These are phyloP conservation scores for Lonchura striata DNA, from an alignment of 2,113 vertebrate species.

Conservation along the genomic window DNA sequence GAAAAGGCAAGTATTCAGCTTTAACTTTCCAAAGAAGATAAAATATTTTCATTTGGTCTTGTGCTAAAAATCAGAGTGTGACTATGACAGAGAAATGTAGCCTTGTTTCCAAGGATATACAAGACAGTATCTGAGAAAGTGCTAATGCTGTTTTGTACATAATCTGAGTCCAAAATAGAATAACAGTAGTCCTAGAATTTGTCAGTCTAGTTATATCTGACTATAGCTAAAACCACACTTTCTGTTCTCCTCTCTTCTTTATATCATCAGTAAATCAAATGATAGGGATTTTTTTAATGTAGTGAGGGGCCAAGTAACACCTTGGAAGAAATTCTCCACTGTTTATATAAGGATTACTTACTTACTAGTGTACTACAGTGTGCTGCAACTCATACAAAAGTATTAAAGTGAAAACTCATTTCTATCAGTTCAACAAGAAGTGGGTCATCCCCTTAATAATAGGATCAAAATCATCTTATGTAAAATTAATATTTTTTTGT, in stretches of 20 bases:
- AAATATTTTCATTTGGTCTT: not conserved
- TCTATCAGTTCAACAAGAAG: not conserved
- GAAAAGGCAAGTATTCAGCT: not conserved
- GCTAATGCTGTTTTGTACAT: fast-evolving
- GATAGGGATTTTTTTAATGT: not conserved
- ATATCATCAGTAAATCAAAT: not conserved
- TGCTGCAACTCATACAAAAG: not conserved
- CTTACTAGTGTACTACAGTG: not conserved
- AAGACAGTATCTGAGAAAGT: not conserved
- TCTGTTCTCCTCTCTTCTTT: not conserved
- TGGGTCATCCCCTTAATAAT: not conserved
- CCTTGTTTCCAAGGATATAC: not conserved
- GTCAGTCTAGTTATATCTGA: not conserved
- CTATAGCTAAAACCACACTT: not conserved
- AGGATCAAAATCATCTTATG: not conserved
- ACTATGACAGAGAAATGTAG: not conserved
- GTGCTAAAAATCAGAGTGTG: not conserved
- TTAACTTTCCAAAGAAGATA: not conserved
- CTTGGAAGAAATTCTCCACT: not conserved
- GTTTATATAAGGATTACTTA: not conserved
- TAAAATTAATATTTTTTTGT: not conserved
- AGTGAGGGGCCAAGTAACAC: not conserved
- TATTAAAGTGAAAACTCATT: not conserved
- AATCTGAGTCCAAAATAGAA: not conserved
- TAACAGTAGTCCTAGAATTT: not conserved